These are phyloP conservation scores for Megamerina dolium DNA, from an alignment of 2,888 invertebrate genomes.

Conservation along the genomic window DNA sequence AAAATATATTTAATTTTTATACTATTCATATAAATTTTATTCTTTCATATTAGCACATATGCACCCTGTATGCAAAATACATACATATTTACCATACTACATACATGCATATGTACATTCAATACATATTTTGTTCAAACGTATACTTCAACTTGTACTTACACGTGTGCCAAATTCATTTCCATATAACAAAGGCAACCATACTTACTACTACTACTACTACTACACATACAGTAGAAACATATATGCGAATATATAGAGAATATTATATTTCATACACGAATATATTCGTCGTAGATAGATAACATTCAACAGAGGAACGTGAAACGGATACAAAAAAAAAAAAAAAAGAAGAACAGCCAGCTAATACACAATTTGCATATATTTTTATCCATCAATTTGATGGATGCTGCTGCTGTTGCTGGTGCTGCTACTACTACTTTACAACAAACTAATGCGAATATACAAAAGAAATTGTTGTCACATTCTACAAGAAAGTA, in stretches of 20 bases:
- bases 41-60: background rate
- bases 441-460: no score
- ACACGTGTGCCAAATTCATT: conserved; percentile 42
- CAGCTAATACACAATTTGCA: conserved; percentile 49
- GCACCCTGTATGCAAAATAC: conserved; percentile 5
- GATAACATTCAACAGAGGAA: background rate
- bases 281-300: no score
- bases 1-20: no score
- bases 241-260: no score
- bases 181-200: conserved; percentile 18
- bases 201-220: conserved; percentile 3
- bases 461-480: no score
- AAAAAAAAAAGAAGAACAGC: conserved; percentile 11
- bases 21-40: no score
- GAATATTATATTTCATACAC: no score
- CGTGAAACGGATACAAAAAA: background rate
- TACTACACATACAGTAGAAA: no score
- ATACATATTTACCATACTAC: background rate
- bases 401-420: conserved; percentile 48
- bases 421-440: no score
- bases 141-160: no score
- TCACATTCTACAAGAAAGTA: no score
- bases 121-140: no score
- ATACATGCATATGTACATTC: background rate
- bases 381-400: conserved; percentile 50